Percentiles rank a stretch among this genome's conserved stretches.
These are phyloP conservation scores for Merops nubicus DNA, from an alignment of 2,113 vertebrate species.

Conservation along the genomic window DNA sequence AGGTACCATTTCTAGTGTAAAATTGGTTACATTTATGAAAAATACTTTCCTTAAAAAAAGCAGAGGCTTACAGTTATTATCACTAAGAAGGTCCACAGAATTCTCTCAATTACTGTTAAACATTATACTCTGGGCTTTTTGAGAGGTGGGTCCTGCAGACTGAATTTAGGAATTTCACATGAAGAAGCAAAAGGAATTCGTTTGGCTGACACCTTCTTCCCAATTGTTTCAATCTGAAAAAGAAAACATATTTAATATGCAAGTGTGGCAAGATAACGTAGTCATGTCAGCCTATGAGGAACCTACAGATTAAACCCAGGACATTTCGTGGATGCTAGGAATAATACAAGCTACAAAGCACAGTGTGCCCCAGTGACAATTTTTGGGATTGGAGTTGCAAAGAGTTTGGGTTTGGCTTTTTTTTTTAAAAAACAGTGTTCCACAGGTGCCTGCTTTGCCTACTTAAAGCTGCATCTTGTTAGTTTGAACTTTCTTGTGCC, in stretches of 20 bases:
- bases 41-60: conserved; percentile 76
- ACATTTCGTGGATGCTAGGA: not conserved
- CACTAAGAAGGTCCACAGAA: conserved; percentile 24
- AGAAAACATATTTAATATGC: not conserved
- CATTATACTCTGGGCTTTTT: conserved; percentile 90
- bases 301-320: not conserved
- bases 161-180: conserved; percentile 81
- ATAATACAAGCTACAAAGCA: not conserved
- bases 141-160: conserved; percentile 82
- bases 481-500: not conserved
- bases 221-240: conserved; percentile 94
- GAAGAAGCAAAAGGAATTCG: conserved; percentile 92
- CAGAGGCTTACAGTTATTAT: conserved; percentile 42
- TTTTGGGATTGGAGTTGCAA: not conserved
- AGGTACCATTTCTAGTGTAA: conserved; percentile 67
- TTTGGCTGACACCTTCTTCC: conserved; percentile 89
- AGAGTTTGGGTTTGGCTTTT: not conserved
- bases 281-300: not conserved
- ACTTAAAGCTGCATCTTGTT: not conserved
- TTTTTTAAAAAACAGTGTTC: not conserved
- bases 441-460: not conserved
- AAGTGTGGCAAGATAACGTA: not conserved
- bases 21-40: conserved; percentile 73
- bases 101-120: conserved; percentile 23
- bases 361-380: not conserved